These are phyloP conservation scores for Volucella zonaria DNA, from an alignment of 2,888 invertebrate species.

Conservation along the genomic window DNA sequence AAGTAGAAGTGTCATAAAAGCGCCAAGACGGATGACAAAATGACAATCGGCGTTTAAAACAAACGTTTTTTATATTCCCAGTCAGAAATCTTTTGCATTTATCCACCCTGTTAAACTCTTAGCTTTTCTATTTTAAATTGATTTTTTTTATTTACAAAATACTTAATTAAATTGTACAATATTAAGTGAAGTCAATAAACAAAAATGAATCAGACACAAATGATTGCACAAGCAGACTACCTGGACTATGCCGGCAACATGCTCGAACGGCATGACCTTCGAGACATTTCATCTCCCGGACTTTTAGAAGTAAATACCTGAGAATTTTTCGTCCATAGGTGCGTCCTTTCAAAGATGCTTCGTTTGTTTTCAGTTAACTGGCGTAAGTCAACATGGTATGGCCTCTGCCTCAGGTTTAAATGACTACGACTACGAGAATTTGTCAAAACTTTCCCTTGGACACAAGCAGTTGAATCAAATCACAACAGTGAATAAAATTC, in stretches of 20 bases:
- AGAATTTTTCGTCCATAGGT: not conserved
- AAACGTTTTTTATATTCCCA: conserved; percentile 66
- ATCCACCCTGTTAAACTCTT: not conserved
- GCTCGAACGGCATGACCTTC: conserved; percentile 87
- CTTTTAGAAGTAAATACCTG: conserved; percentile 79
- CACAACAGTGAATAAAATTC: conserved; percentile 91
- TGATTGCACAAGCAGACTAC: conserved; percentile 84
- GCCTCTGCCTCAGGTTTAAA: conserved; percentile 95
- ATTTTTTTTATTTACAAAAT: not conserved
- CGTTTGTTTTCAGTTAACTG: conserved; percentile 84
- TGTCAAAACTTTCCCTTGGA: conserved; percentile 88
- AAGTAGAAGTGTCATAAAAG: conserved; percentile 57
- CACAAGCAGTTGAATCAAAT: conserved; percentile 89
- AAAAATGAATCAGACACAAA: conserved; percentile 77
- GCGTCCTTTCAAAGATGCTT: not conserved
- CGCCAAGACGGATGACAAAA: conserved; percentile 47
- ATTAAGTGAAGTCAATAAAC: conserved; percentile 13
- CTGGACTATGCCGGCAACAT: conserved; percentile 91
- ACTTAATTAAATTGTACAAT: not conserved
- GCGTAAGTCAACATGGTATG: conserved; percentile 86
- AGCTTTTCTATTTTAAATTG: conserved; percentile 31
- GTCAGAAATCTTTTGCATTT: conserved; percentile 41
- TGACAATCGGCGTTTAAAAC: conserved; percentile 71
- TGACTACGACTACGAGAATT: conserved; percentile 94
- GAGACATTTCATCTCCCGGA: conserved; percentile 79